Conservation (phyloP, 35 echinoderm and acorn worm genomes). For the Lytechinus variegatus region DNA sequence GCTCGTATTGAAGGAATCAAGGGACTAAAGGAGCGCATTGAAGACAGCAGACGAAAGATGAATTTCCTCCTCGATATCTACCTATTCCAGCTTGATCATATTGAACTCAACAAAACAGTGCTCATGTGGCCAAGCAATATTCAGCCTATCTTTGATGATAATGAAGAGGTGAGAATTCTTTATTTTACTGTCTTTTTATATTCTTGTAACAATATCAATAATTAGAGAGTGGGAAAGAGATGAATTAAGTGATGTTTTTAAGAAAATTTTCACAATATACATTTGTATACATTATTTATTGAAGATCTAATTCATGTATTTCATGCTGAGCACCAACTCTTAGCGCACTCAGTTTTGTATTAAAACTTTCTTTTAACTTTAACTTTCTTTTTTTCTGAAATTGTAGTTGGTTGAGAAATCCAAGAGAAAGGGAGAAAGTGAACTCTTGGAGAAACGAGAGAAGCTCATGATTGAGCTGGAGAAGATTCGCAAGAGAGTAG, state of each 20-base stretch:
- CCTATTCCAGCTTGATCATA: slow-evolving; percentile 93
- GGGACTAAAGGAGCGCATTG: slow-evolving; percentile 75
- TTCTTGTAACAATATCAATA: background rate
- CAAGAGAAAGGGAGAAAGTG: slow-evolving; percentile 95
- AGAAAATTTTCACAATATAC: background rate
- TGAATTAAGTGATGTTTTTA: background rate
- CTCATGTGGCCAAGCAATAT: slow-evolving; percentile 88
- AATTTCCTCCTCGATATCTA: slow-evolving; percentile 92
- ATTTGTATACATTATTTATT: no score
- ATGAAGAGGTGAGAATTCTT: slow-evolving; percentile 80
- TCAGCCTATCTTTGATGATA: slow-evolving; percentile 93
- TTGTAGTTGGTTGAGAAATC: slow-evolving; percentile 89
- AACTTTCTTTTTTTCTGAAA: background rate
- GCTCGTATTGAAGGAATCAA: slow-evolving; percentile 93
- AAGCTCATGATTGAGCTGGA: slow-evolving; percentile 97
- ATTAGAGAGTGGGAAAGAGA: background rate
- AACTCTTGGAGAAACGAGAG: slow-evolving; percentile 90
- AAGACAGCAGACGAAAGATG: slow-evolving; percentile 75
- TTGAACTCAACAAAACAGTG: slow-evolving; percentile 85
- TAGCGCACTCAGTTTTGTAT: background rate
- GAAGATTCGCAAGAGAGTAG: slow-evolving; percentile 85
- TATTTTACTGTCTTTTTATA: background rate
- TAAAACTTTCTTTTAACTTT: background rate
- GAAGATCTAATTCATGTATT: background rate
- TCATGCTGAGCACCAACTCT: background rate